Conservation (phyloP, 1,140 invertebrate genomes). For the Metaphire vulgaris region DNA sequence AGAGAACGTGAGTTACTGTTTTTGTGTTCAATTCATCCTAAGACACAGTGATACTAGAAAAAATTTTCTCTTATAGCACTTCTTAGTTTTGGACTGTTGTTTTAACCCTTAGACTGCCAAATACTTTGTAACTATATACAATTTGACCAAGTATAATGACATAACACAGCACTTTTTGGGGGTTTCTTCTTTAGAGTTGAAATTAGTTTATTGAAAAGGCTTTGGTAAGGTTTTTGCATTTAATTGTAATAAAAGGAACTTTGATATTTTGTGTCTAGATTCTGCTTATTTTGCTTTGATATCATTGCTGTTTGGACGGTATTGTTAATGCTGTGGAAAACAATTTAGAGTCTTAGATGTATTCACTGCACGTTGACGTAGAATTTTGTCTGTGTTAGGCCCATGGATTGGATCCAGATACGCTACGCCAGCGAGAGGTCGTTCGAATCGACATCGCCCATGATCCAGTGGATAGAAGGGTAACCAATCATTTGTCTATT, state of each 20-base stretch:
- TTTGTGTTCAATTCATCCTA: no score
- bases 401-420: slow-evolving; percentile 79
- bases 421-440: slow-evolving; percentile 79
- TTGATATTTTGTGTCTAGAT: not conserved
- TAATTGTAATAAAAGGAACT: no score
- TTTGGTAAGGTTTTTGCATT: no score
- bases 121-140: not conserved
- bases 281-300: not conserved
- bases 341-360: not conserved
- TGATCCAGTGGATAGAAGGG: slow-evolving; percentile 56
- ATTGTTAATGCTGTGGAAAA: not conserved
- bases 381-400: slow-evolving; percentile 47
- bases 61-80: not conserved
- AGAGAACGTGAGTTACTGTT: slow-evolving; percentile 38
- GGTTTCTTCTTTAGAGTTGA: not conserved
- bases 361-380: not conserved
- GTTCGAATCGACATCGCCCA: slow-evolving; percentile 92
- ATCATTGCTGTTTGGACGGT: not conserved
- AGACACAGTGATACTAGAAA: no score
- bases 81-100: not conserved
- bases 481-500: no score
- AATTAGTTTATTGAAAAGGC: not conserved
- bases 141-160: not conserved
- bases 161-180: not conserved
- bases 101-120: not conserved